Percentiles rank a stretch among this genome's conserved stretches.
Evolutionary conservation across 2,113 vertebrate genomes (phyloP).

Genomic region (Perca fluviatilis): DNA sequence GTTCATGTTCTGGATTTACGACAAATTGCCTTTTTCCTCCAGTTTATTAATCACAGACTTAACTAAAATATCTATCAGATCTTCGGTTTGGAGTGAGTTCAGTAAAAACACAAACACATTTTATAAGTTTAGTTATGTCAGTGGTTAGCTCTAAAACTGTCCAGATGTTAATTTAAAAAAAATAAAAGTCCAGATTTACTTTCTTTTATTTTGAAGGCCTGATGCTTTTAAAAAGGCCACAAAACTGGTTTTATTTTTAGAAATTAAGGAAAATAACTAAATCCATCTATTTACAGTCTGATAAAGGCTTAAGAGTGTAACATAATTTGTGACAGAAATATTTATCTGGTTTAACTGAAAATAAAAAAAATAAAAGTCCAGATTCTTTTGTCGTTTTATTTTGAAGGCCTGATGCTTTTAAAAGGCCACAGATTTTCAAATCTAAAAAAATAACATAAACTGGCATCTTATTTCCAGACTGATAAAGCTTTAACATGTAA

Average conservation of each 20-base stretch:
- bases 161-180: neutral
- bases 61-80: too few species aligned
- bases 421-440: neutral
- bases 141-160: neutral
- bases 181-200: neutral
- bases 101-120: neutral
- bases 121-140: too few species aligned
- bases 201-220: slow-evolving; percentile 15
- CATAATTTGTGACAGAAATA: too few species aligned
- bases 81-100: neutral
- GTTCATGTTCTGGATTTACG: neutral
- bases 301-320: too few species aligned
- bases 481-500: neutral
- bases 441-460: neutral
- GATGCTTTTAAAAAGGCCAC: neutral
- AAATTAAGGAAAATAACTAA: too few species aligned
- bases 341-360: too few species aligned
- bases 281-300: too few species aligned
- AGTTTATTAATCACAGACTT: too few species aligned
- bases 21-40: too few species aligned
- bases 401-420: too few species aligned
- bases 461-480: rapidly evolving
- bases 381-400: too few species aligned
- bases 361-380: too few species aligned
- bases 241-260: neutral